Conservation (phyloP, 2,888 invertebrate species). For the Halocaridina rubra region DNA sequence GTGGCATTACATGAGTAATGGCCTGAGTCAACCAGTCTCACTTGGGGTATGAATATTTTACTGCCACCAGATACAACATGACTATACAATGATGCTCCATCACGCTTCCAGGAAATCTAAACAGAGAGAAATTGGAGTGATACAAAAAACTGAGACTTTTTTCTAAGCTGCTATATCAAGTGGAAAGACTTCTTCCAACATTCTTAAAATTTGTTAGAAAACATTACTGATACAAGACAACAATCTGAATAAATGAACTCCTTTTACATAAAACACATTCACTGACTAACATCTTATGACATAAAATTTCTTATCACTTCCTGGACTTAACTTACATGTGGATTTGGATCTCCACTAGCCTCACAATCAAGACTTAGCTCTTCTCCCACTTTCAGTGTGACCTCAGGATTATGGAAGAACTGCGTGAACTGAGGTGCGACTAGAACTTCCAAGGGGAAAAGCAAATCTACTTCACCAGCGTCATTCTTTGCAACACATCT, state of each 20-base stretch:
- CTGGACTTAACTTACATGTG: slow-evolving; percentile 29
- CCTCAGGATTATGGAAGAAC: slow-evolving; percentile 48
- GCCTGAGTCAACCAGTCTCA: slow-evolving; percentile 69
- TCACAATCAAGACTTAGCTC: slow-evolving; percentile 62
- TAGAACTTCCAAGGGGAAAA: slow-evolving; percentile 72
- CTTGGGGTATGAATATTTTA: slow-evolving; percentile 67
- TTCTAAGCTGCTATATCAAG: no score
- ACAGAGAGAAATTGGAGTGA: no score
- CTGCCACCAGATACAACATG: slow-evolving; percentile 20
- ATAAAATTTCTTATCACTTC: no score
- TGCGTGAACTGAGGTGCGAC: slow-evolving; percentile 58
- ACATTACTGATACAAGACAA: no score
- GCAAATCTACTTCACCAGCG: slow-evolving; percentile 75
- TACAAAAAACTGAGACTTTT: no score
- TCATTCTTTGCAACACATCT: slow-evolving; percentile 76
- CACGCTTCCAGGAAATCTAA: slow-evolving; percentile 31
- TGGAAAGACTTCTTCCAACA: no score
- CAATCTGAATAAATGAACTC: no score
- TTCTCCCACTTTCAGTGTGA: slow-evolving; percentile 45
- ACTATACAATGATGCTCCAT: slow-evolving; percentile 13
- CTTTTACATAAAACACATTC: no score
- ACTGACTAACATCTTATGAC: no score
- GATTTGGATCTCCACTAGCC: slow-evolving; percentile 64
- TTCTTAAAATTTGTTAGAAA: no score
- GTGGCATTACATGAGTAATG: slow-evolving; percentile 70